phyloP scores from a whole-genome alignment of 35 echinoderm and acorn worm species.

The Lytechinus variegatus region DNA sequence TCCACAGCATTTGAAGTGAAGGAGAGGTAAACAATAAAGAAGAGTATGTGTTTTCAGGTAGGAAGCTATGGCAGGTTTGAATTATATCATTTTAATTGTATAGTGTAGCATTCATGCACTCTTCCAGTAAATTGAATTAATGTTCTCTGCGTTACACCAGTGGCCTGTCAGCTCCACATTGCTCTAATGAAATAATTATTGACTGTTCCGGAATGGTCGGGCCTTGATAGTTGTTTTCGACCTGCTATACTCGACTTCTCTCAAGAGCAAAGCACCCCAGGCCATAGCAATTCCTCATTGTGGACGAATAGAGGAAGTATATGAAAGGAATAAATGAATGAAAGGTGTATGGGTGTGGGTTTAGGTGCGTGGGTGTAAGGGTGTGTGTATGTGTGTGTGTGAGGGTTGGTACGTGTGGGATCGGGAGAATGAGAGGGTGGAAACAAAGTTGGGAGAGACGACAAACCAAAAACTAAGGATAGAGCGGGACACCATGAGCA shows the following conservation, averaged over 20 bases:
- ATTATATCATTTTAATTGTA: too few species aligned
- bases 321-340: background rate
- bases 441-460: background rate
- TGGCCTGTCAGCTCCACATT: background rate
- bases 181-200: background rate
- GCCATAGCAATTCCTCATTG: background rate
- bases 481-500: too few species aligned
- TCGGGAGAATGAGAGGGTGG: too few species aligned
- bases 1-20: too few species aligned
- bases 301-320: background rate
- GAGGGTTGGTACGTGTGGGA: background rate
- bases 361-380: background rate
- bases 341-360: background rate
- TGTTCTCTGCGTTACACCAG: background rate
- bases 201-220: conserved; percentile 6
- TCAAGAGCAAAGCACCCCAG: background rate
- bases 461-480: too few species aligned
- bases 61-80: too few species aligned
- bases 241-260: background rate
- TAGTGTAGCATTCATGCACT: background rate
- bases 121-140: background rate
- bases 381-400: too few species aligned
- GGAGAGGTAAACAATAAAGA: too few species aligned
- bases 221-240: background rate
- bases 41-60: too few species aligned